Percentiles rank a stretch among this genome's conserved stretches.
Evolutionary conservation across 2,113 vertebrate species (phyloP).

Genomic region (Procavia capensis): DNA sequence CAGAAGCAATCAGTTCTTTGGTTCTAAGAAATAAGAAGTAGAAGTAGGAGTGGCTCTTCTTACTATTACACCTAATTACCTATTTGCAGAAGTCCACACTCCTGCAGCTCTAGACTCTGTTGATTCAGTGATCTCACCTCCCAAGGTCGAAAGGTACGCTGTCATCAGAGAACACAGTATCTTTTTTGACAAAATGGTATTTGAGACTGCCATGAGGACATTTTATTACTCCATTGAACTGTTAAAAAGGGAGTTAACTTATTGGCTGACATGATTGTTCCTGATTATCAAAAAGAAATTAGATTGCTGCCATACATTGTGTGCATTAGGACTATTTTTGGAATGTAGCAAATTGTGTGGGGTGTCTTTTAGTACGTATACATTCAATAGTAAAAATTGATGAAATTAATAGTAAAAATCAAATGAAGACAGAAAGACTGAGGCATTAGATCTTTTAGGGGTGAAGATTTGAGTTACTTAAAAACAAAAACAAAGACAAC

Average conservation of each 20-base stretch:
- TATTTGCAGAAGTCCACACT: background rate
- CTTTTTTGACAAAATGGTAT: background rate
- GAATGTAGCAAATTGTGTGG: background rate
- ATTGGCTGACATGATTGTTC: background rate
- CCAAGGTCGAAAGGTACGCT: background rate
- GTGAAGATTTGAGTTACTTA: background rate
- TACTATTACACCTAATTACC: background rate
- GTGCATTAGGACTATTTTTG: background rate
- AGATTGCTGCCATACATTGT: background rate
- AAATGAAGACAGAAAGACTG: background rate
- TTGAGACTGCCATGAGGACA: background rate
- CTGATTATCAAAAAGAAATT: background rate
- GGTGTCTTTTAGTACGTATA: background rate
- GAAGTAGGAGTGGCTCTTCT: background rate
- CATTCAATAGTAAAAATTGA: conserved; percentile 36
- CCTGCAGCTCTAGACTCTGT: background rate
- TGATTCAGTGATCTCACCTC: background rate
- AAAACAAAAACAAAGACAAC: too few relatives aligned
- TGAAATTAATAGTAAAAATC: background rate
- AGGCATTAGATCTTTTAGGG: background rate
- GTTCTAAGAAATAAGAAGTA: background rate
- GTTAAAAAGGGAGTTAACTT: background rate
- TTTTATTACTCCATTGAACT: background rate
- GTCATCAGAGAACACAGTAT: background rate
- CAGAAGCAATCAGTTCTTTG: too few relatives aligned